These are phyloP conservation scores for Drepanosiphum platanoidis DNA, from an alignment of 2,888 invertebrate genomes.

Conservation along the genomic window DNA sequence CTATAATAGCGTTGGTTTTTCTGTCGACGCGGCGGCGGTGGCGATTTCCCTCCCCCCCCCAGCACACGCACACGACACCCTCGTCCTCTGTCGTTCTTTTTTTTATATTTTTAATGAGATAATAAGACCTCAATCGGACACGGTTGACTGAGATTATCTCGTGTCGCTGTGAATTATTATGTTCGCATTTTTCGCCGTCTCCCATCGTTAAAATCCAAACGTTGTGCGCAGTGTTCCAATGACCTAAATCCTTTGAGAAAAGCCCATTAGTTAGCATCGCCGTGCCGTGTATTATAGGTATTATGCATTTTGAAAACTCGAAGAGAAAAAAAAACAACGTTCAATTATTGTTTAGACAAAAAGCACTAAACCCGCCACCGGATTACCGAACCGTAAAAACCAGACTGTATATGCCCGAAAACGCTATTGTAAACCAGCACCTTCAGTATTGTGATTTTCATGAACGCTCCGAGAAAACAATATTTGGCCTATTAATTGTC, in stretches of 20 bases:
- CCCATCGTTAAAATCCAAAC: conserved; percentile 46
- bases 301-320: neutral
- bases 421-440: neutral
- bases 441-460: neutral
- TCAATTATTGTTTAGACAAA: conserved; percentile 40
- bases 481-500: conserved; percentile 4
- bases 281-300: neutral
- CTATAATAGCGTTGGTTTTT: conserved; percentile 27
- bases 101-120: conserved; percentile 45
- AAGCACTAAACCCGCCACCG: neutral
- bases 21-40: too few species aligned
- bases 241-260: conserved; percentile 43
- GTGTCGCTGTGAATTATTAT: conserved; percentile 53
- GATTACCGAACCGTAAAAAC: conserved; percentile 25
- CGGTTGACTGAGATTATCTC: conserved; percentile 46
- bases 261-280: conserved; percentile 26
- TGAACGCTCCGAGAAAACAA: neutral
- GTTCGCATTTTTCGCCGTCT: conserved; percentile 36
- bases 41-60: conserved; percentile 31
- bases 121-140: conserved; percentile 51
- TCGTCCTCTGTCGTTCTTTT: too few species aligned
- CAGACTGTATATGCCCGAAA: neutral
- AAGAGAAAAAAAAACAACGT: conserved; percentile 8
- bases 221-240: conserved; percentile 19
- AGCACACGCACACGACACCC: too few species aligned